These are phyloP conservation scores for Planiliza haematocheilus DNA, from an alignment of 2,113 vertebrate genomes.

Conservation along the genomic window DNA sequence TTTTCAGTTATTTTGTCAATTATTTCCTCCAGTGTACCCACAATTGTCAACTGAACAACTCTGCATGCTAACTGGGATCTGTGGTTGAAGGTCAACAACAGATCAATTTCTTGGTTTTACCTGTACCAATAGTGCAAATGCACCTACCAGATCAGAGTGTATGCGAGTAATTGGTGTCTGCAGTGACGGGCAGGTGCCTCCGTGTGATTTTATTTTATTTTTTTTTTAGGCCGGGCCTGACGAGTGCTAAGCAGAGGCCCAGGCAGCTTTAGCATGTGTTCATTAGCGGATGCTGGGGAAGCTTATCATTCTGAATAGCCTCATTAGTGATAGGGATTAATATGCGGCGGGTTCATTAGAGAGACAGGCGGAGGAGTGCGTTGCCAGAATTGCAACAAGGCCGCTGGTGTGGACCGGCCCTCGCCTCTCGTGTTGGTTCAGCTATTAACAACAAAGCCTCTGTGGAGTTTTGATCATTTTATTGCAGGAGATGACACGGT, in stretches of 20 bases:
- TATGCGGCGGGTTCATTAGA: slow-evolving; percentile 76
- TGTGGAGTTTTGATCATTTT: slow-evolving; percentile 33
- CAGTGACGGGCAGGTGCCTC: slow-evolving; percentile 58
- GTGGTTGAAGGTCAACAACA: no score
- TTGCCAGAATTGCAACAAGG: slow-evolving; percentile 69
- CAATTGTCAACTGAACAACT: no score
- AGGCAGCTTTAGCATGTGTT: slow-evolving; percentile 72
- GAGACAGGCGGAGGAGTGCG: slow-evolving; percentile 62
- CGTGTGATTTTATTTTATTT: slow-evolving; percentile 44
- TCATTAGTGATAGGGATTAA: slow-evolving; percentile 80
- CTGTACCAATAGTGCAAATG: neutral
- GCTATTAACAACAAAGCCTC: slow-evolving; percentile 41
- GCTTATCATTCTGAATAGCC: slow-evolving; percentile 77
- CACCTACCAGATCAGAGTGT: neutral
- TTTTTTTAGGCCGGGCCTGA: slow-evolving; percentile 20
- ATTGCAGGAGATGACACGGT: neutral
- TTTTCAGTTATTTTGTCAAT: no score
- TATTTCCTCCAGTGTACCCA: no score
- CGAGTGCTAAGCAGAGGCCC: slow-evolving; percentile 42
- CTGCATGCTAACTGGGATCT: no score
- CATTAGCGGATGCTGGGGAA: slow-evolving; percentile 73
- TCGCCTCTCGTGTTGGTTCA: slow-evolving; percentile 38
- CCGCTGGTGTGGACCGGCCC: slow-evolving; percentile 35
- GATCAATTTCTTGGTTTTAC: no score
- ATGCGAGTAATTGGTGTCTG: slow-evolving; percentile 4